Evolutionary conservation across 2,888 invertebrate genomes (phyloP).

Genomic region (Troilus luridus): DNA sequence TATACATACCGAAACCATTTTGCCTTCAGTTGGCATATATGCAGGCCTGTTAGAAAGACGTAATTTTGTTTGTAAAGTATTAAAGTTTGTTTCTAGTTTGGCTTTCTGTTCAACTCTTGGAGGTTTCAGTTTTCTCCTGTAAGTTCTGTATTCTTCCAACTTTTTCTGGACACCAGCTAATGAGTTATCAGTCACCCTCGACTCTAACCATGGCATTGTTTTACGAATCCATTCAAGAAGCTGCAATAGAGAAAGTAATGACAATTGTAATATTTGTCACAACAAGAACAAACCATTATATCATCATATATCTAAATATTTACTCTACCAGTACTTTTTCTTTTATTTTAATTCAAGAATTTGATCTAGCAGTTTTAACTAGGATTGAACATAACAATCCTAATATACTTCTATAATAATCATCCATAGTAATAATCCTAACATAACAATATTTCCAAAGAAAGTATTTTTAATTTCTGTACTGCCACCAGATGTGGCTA

Average conservation of each 20-base stretch:
- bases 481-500: no score
- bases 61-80: slow-evolving; percentile 98
- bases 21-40: slow-evolving; percentile 99
- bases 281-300: background rate
- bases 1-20: slow-evolving; percentile 91
- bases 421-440: no score
- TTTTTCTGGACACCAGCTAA: slow-evolving; percentile 97
- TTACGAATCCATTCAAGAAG: slow-evolving; percentile 98
- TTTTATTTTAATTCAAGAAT: background rate
- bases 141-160: slow-evolving; percentile 98
- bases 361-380: background rate
- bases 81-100: slow-evolving; percentile 99
- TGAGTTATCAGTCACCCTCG: slow-evolving; percentile 97
- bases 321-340: no score
- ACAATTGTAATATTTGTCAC: background rate
- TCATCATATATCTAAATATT: background rate
- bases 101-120: slow-evolving; percentile 99
- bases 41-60: slow-evolving; percentile 98
- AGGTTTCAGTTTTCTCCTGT: slow-evolving; percentile 98
- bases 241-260: slow-evolving; percentile 70
- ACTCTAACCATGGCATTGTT: slow-evolving; percentile 98
- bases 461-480: background rate
- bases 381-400: background rate
- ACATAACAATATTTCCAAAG: no score
- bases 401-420: no score